Conservation (phyloP, 2,797 vertebrate genomes). For the Chiroxiphia lanceolata region DNA sequence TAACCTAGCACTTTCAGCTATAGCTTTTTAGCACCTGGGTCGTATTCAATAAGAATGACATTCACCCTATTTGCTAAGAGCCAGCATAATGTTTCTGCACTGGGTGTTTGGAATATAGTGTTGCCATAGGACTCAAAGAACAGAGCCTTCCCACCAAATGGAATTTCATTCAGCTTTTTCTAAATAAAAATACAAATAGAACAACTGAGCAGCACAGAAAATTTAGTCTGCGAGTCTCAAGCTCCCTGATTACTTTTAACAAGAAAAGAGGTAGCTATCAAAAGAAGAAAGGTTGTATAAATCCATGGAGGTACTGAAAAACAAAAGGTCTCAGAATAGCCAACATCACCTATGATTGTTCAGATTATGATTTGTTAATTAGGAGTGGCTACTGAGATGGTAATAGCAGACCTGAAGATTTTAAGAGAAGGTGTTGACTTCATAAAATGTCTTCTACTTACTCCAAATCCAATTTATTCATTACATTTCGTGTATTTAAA, state of each 20-base stretch:
- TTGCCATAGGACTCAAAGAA: neutral
- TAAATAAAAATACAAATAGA: neutral
- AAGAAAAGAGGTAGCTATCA: neutral
- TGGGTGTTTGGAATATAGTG: neutral
- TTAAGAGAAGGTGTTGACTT: neutral
- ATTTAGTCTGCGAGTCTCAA: neutral
- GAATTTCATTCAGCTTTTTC: neutral
- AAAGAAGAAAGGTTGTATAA: neutral
- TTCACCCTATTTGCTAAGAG: neutral
- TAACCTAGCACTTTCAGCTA: constrained; percentile 53
- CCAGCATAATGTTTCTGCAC: neutral
- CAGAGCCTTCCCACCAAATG: neutral
- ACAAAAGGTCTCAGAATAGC: neutral
- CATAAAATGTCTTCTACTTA: neutral
- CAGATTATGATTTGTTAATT: neutral
- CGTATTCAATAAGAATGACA: neutral
- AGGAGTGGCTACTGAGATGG: neutral
- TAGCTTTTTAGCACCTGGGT: constrained; percentile 44
- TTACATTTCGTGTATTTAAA: neutral
- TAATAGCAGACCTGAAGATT: neutral
- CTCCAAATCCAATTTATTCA: neutral
- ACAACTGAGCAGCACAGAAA: neutral
- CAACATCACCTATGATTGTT: neutral
- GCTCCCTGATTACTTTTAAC: neutral
- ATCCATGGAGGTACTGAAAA: neutral